Percentiles rank a stretch among this genome's conserved stretches.
Conservation (phyloP, 2,113 vertebrate genomes). For the Ellobius talpinus region DNA sequence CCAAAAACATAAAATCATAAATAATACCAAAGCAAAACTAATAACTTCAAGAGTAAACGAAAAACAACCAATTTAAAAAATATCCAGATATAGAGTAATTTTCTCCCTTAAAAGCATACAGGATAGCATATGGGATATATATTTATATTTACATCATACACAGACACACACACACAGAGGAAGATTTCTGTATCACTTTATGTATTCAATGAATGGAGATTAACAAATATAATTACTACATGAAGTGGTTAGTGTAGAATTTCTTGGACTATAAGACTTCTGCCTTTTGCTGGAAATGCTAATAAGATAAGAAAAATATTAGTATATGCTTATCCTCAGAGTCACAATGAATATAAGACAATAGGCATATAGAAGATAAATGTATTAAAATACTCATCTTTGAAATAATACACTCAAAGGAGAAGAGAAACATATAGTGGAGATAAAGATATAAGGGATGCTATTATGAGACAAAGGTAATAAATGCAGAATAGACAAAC, state of each 20-base stretch:
- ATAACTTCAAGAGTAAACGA: not conserved
- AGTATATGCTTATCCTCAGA: not conserved
- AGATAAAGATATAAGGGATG: not conserved
- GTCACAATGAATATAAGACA: not conserved
- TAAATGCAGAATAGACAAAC: not conserved
- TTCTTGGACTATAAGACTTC: not conserved
- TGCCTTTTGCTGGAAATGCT: not conserved
- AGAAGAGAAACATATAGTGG: not conserved
- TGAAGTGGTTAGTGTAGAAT: not conserved
- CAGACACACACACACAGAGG: not conserved
- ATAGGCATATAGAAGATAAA: not conserved
- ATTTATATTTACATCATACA: not conserved
- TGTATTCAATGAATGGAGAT: not conserved
- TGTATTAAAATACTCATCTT: not conserved
- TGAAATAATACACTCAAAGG: not conserved
- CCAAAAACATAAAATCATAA: not conserved
- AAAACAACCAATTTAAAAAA: not conserved
- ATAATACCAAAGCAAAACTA: not conserved
- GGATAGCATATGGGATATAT: not conserved
- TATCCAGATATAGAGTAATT: not conserved
- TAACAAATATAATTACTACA: not conserved
- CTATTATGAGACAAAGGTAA: not conserved
- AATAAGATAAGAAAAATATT: not conserved
- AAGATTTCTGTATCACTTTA: not conserved
- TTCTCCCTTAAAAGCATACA: not conserved